Conservation (phyloP, 2,797 vertebrate genomes). For the Anisognathus igniventris region DNA sequence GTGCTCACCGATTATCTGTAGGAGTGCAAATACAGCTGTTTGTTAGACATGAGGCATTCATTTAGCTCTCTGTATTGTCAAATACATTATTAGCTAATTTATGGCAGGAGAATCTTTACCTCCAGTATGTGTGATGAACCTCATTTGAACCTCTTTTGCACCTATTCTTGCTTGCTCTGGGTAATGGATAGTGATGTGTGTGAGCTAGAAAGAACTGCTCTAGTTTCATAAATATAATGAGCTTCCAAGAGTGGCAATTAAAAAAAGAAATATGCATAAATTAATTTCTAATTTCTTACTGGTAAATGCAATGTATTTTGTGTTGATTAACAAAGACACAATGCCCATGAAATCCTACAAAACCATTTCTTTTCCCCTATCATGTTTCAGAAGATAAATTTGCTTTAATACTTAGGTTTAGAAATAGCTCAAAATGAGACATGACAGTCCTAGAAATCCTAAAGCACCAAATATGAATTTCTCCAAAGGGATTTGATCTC, state of each 20-base stretch:
- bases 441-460: not conserved
- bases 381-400: not conserved
- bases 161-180: not conserved
- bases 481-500: not conserved
- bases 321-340: not conserved
- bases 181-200: not conserved
- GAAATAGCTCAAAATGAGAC: not conserved
- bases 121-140: not conserved
- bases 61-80: conserved; percentile 5
- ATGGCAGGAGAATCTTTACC: not conserved
- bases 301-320: not conserved
- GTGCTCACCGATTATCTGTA: not conserved
- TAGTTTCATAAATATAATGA: not conserved
- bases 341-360: not conserved
- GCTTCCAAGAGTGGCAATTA: not conserved
- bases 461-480: not conserved
- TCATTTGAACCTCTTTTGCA: not conserved
- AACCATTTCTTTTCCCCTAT: not conserved
- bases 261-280: not conserved
- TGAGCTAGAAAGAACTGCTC: not conserved
- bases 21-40: conserved; percentile 44
- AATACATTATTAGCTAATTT: conserved; percentile 1
- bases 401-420: not conserved
- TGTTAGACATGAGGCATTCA: not conserved
- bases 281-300: not conserved